Evolutionary conservation across 2,888 invertebrate genomes (phyloP).

Genomic region (Rhogogaster chlorosoma): DNA sequence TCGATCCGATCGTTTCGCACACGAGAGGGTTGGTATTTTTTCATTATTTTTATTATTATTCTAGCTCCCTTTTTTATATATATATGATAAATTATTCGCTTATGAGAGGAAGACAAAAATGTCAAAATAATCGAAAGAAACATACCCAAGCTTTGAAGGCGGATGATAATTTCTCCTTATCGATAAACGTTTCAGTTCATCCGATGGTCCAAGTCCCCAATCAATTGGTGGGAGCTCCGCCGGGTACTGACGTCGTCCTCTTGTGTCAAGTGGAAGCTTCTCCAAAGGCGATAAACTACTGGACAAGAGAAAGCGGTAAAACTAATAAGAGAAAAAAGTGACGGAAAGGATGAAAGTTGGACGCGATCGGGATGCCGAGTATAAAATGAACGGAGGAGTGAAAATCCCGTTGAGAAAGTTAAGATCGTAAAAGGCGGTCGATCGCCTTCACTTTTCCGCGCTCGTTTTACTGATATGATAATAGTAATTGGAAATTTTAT

Average conservation of each 20-base stretch:
- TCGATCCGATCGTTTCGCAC: slow-evolving; percentile 1
- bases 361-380: background rate
- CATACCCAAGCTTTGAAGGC: background rate
- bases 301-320: slow-evolving; percentile 93
- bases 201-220: slow-evolving; percentile 96
- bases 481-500: no score
- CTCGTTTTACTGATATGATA: background rate
- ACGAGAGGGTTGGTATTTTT: background rate
- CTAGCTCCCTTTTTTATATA: background rate
- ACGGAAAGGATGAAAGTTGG: background rate
- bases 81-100: background rate
- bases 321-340: background rate
- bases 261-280: slow-evolving; percentile 94
- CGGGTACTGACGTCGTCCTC: slow-evolving; percentile 91
- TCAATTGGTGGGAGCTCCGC: slow-evolving; percentile 94
- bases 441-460: background rate
- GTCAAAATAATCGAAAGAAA: background rate
- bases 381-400: background rate
- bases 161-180: background rate
- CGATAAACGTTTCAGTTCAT: slow-evolving; percentile 85
- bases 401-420: background rate
- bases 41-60: background rate
- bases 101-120: no score
- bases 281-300: slow-evolving; percentile 96
- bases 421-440: background rate